phyloP scores from a whole-genome alignment of 2,113 vertebrate genomes.

The Boulengeromyrus knoepffleri region DNA sequence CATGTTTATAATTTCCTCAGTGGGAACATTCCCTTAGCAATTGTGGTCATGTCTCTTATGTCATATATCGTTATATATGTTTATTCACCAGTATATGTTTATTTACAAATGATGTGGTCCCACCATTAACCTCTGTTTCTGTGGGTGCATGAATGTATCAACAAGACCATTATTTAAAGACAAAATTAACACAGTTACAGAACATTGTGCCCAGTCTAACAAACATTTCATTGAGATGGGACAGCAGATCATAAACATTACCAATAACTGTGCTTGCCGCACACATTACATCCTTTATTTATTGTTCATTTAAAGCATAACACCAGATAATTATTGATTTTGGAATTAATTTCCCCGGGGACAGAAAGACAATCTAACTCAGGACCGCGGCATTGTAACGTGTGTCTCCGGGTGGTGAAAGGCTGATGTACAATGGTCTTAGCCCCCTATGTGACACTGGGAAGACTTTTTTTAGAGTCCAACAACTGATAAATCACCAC shows the following conservation, averaged over 20 bases:
- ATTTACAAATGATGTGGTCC: not conserved
- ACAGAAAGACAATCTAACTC: not conserved
- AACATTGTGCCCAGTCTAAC: not conserved
- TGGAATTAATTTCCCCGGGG: slow-evolving; percentile 10
- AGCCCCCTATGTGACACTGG: not conserved
- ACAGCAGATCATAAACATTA: not conserved
- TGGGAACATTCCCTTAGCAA: not conserved
- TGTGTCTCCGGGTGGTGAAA: not conserved
- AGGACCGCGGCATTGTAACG: not conserved
- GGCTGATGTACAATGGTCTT: slow-evolving; percentile 5
- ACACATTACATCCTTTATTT: slow-evolving; percentile 6
- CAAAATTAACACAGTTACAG: not conserved
- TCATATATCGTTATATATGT: not conserved
- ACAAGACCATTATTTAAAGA: not conserved
- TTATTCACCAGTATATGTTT: not conserved
- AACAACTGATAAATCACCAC: not conserved
- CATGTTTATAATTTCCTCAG: not conserved
- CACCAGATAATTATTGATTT: slow-evolving; percentile 16
- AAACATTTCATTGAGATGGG: not conserved
- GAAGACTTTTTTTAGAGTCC: not conserved
- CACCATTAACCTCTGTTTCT: not conserved
- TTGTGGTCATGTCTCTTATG: not conserved
- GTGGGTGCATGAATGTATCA: not conserved
- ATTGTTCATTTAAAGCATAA: slow-evolving; percentile 10
- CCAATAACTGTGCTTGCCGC: not conserved